Evolutionary conservation across 53 echinoderm and acorn worm species (phyloP).

Genomic region (Holothuria scabra): DNA sequence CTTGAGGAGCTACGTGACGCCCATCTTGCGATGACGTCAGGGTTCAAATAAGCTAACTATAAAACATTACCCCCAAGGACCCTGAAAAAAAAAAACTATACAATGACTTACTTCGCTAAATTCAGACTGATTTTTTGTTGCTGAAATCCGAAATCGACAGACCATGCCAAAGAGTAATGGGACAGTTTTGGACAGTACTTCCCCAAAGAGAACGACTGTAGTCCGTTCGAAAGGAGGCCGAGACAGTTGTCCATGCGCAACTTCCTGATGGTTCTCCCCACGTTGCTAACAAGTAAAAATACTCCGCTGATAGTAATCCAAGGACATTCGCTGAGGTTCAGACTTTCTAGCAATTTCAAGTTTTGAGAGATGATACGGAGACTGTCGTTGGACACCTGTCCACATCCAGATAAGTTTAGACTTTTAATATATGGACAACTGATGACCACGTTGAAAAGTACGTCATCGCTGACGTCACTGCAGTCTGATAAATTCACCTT

Average conservation of each 20-base stretch:
- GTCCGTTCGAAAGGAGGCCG: conserved; percentile 56
- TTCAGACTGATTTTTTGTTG: background rate
- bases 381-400: conserved; percentile 69
- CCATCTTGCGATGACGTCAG: too few relatives aligned
- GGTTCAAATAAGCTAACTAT: too few relatives aligned
- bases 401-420: conserved; percentile 61
- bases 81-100: background rate
- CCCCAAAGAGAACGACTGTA: conserved; percentile 48
- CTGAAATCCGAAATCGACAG: conserved; percentile 47
- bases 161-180: conserved; percentile 63
- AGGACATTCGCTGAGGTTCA: conserved; percentile 81
- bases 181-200: conserved; percentile 52
- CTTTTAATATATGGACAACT: conserved; percentile 40
- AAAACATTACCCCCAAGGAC: too few relatives aligned
- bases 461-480: conserved; percentile 77
- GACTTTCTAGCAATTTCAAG: conserved; percentile 39
- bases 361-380: conserved; percentile 62
- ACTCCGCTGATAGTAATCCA: conserved; percentile 72
- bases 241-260: conserved; percentile 68
- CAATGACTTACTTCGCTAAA: conserved; percentile 8
- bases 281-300: conserved; percentile 47
- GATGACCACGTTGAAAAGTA: conserved; percentile 57
- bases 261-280: conserved; percentile 25
- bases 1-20: too few relatives aligned
- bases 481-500: conserved; percentile 67